Percentiles rank a stretch among this genome's conserved stretches.
These are phyloP conservation scores for Camponotus vicinus DNA, from an alignment of 1,140 invertebrate species.

Conservation along the genomic window DNA sequence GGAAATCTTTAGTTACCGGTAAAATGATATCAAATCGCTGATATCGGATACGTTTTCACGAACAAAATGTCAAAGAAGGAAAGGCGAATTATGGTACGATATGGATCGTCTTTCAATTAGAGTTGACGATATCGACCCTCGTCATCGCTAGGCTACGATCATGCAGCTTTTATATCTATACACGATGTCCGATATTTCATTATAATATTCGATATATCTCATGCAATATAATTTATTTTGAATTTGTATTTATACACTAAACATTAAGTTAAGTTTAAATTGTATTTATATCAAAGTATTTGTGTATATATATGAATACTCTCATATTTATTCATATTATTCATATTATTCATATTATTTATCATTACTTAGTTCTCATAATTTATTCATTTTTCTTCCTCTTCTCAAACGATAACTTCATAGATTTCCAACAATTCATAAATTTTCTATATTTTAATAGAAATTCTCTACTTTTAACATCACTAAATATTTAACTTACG, in stretches of 20 bases:
- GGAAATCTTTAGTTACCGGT: constrained; percentile 24
- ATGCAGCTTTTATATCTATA: not conserved
- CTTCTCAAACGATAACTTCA: not conserved
- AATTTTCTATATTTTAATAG: not conserved
- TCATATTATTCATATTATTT: not conserved
- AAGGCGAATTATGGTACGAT: constrained; percentile 28
- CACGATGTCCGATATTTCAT: not conserved
- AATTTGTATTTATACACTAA: too few species aligned
- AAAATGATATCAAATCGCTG: constrained; percentile 39
- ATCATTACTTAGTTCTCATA: not conserved
- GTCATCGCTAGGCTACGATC: not conserved
- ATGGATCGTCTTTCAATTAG: constrained; percentile 56
- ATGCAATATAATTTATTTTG: not conserved
- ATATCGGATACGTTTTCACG: constrained; percentile 23
- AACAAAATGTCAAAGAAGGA: constrained; percentile 19
- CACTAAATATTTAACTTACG: not conserved
- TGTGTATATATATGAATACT: not conserved
- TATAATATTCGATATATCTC: constrained; percentile 8
- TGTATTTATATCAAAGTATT: not conserved
- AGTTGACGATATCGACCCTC: constrained; percentile 17
- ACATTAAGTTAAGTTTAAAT: too few species aligned
- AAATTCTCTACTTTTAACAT: not conserved
- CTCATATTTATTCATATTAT: not conserved
- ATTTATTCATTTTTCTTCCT: not conserved
- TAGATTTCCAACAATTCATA: constrained; percentile 2